phyloP scores from a whole-genome alignment of 64 coral and sea anemone genomes.

The Pachyseris speciosa region DNA sequence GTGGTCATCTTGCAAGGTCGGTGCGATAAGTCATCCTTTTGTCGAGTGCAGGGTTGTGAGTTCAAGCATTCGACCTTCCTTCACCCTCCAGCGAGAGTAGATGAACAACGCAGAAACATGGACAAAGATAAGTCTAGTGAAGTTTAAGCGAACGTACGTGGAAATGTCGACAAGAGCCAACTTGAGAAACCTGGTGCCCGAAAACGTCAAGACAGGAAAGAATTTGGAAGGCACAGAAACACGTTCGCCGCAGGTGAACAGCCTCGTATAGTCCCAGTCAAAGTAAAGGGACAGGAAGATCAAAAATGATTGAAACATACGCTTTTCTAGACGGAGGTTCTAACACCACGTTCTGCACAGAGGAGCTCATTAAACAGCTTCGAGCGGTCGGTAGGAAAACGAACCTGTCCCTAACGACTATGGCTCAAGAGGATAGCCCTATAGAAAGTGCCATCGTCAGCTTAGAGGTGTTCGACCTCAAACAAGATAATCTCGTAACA shows the following conservation, averaged over 20 bases:
- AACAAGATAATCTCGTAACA: conserved; percentile 19
- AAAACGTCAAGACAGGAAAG: conserved; percentile 7
- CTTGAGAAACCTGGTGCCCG: neutral
- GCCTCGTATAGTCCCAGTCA: conserved; percentile 47
- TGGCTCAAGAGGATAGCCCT: neutral
- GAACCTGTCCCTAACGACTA: conserved; percentile 22
- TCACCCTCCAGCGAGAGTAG: neutral
- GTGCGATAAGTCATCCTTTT: conserved; percentile 45
- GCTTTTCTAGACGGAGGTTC: conserved; percentile 50
- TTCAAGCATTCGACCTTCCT: conserved; percentile 57
- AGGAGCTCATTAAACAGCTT: conserved; percentile 7
- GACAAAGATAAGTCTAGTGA: neutral
- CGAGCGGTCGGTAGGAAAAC: neutral
- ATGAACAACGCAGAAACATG: neutral
- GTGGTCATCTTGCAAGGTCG: conserved; percentile 22
- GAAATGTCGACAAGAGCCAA: neutral
- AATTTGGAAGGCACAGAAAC: neutral
- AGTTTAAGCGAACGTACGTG: neutral
- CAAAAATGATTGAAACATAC: conserved; percentile 21
- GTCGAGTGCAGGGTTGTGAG: conserved; percentile 47
- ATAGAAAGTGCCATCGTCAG: conserved; percentile 26
- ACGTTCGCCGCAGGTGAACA: neutral
- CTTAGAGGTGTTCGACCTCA: conserved; percentile 29
- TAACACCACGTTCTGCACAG: conserved; percentile 34
- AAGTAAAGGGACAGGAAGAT: conserved; percentile 31